Base-by-base conservation (phyloP, 2,888 invertebrate species). In the Merodon equestris region DNA sequence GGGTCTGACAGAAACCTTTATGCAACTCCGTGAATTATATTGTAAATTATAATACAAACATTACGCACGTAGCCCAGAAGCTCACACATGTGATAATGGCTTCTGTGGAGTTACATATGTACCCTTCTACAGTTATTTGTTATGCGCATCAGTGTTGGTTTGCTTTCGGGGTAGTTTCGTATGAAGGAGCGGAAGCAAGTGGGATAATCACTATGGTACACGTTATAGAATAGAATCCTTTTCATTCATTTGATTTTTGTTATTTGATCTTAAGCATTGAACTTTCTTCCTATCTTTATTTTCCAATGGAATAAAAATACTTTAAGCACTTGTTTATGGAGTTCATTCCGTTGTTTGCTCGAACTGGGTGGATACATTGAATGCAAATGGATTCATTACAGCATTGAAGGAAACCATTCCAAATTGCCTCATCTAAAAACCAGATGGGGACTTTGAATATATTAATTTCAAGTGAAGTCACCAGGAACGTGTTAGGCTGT, bases 71-170 rank as follows among this genome's bases (percentile, higher is more conserved):
- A n/a, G n/a, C n/a, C n/a, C n/a, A n/a, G n/a, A n/a, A n/a, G n/a
- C n/a, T n/a, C n/a, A n/a, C n/a, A n/a, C n/a, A n/a, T n/a, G n/a
- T n/a, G n/a, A n/a, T 54, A 44, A 48, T 12, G 34, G 15, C 40
- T n/a, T 70, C n/a, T n/a, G 47, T 42, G 40, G 40, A 47, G 47
- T 5, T 40, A 40, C 50, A 57, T n/a, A n/a, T n/a, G n/a, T 72
- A 61, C 66, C 76, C 76, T 67, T 61, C 42, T 61, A 44, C 47
- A 67, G 66, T 77, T 72, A 77, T 72, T 72, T 77, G 71, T 72
- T 61, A 40, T 47, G 48, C 50, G 61, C 61, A n/a, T n/a, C n/a
- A n/a, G n/a, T n/a, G n/a, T n/a, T n/a, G n/a, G n/a, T n/a, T 38
- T 61, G 54, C 54, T 15, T 64, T 38, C 72, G 18, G 50, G 18